Evolutionary conservation across 2,113 vertebrate genomes (phyloP).

Genomic region (Brevimyrus niger): DNA sequence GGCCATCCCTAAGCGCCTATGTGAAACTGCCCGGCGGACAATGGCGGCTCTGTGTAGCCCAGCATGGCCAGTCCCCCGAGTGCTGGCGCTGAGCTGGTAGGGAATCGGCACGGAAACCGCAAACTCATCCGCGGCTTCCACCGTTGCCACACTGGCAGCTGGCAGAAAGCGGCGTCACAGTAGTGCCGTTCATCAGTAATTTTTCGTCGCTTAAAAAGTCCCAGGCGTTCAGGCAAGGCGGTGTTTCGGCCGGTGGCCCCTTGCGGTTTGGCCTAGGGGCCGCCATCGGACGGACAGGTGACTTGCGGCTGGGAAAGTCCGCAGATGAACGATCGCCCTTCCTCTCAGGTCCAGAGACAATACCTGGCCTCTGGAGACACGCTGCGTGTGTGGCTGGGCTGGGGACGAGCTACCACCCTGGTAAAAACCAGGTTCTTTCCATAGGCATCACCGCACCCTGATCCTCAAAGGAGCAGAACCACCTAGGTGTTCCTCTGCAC

Average conservation of each 20-base stretch:
- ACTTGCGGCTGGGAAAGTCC: slow-evolving; percentile 17
- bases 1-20: background rate
- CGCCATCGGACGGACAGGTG: background rate
- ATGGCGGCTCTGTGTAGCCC: background rate
- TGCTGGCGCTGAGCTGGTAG: background rate
- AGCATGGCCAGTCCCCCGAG: background rate
- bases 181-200: background rate
- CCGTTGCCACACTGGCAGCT: background rate
- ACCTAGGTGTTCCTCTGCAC: background rate
- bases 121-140: background rate
- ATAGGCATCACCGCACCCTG: background rate
- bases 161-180: background rate
- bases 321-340: slow-evolving; percentile 10
- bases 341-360: background rate
- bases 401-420: background rate
- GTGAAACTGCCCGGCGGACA: background rate
- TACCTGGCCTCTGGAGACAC: background rate
- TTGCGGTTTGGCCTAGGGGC: background rate
- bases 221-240: background rate
- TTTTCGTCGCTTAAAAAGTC: background rate
- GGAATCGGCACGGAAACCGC: background rate
- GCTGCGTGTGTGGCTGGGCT: background rate
- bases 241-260: background rate
- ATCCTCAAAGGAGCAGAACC: background rate
- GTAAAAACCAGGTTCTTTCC: slow-evolving; percentile 20